phyloP scores from a whole-genome alignment of 1,140 invertebrate genomes.

The Sminthurides bifidus region DNA sequence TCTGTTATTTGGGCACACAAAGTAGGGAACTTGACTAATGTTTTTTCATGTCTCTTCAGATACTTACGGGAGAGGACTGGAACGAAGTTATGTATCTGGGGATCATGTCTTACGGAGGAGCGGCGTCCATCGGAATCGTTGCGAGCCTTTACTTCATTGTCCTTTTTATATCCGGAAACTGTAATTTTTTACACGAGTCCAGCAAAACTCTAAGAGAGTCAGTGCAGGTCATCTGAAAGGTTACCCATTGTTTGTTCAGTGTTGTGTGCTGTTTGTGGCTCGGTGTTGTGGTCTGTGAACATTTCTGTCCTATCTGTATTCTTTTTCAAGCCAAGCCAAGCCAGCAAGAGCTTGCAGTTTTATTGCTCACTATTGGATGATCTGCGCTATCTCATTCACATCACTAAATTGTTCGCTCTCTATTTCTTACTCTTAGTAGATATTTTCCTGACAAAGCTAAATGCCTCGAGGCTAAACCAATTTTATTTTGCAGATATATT shows the following conservation, averaged over 20 bases:
- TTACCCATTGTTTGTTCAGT: background rate
- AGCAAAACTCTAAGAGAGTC: background rate
- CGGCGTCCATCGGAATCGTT: slow-evolving; percentile 68
- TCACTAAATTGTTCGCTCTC: background rate
- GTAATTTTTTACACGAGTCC: slow-evolving; percentile 40
- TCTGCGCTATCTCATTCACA: background rate
- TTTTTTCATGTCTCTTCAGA: slow-evolving; percentile 45
- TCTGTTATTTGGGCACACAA: background rate
- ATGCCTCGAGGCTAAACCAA: background rate
- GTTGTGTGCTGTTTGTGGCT: background rate
- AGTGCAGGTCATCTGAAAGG: background rate
- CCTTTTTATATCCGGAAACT: slow-evolving; percentile 98
- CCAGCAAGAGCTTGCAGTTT: too few relatives aligned
- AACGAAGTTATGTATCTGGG: slow-evolving; percentile 98
- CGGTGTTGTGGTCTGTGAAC: too few relatives aligned
- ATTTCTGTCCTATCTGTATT: too few relatives aligned
- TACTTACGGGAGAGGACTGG: slow-evolving; percentile 99
- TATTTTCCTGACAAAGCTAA: background rate
- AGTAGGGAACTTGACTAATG: background rate
- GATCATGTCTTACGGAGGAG: slow-evolving; percentile 89
- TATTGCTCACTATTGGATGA: too few relatives aligned
- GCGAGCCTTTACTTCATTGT: slow-evolving; percentile 97
- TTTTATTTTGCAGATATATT: slow-evolving; percentile 57
- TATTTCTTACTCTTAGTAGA: background rate
- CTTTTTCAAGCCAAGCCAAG: too few relatives aligned